Conservation (phyloP, 2,113 vertebrate species). For the Tetrax tetrax region DNA sequence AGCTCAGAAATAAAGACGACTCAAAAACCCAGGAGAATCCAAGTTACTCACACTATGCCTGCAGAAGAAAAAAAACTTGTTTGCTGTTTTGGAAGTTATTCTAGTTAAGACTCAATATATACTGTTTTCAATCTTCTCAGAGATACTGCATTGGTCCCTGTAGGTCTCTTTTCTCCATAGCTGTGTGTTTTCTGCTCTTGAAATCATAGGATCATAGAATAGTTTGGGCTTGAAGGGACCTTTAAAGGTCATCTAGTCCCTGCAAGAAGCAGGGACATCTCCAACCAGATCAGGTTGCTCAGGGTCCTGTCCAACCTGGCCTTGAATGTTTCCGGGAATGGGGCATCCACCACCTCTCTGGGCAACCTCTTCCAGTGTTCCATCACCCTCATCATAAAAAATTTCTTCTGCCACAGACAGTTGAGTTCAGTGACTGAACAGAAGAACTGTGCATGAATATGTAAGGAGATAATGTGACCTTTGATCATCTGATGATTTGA, state of each 20-base stretch:
- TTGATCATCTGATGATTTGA: neutral
- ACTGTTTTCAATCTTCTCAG: neutral
- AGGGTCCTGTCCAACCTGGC: too few relatives aligned
- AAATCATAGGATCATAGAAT: too few relatives aligned
- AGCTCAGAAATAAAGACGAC: neutral
- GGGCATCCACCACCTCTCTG: too few relatives aligned
- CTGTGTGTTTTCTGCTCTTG: neutral
- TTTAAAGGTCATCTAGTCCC: too few relatives aligned
- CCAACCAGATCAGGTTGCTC: too few relatives aligned
- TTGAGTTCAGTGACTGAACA: neutral
- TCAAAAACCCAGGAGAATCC: neutral
- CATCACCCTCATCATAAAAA: too few relatives aligned
- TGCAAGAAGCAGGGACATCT: too few relatives aligned
- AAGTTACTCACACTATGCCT: neutral
- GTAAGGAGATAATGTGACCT: neutral
- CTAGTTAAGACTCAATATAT: neutral
- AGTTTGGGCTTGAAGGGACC: too few relatives aligned
- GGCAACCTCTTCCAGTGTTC: too few relatives aligned
- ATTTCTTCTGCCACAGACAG: neutral
- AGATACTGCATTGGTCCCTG: rapidly evolving
- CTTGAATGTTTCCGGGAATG: too few relatives aligned
- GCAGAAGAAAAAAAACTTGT: neutral
- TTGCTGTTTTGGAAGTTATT: neutral
- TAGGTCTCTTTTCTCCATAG: neutral
- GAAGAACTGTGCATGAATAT: neutral